A percentile compares a stretch with the other conserved stretches of the same genome.
Conservation (phyloP, 2,888 invertebrate genomes). For the Rambutsinella grinnellia region DNA sequence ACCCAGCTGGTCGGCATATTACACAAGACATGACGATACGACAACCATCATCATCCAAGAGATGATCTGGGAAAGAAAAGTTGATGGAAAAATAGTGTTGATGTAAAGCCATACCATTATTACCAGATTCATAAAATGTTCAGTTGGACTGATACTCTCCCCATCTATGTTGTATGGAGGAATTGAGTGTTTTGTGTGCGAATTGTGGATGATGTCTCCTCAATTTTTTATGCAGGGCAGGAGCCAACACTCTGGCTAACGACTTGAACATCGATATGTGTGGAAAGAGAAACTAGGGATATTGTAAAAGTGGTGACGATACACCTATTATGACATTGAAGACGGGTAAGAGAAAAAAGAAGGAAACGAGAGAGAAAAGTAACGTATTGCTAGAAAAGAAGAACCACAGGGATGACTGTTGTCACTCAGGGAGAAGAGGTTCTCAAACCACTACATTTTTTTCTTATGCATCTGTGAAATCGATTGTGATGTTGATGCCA, state of each 20-base stretch:
- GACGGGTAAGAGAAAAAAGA: neutral
- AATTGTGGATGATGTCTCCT: neutral
- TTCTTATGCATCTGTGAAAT: slow-evolving; percentile 7
- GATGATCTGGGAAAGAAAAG: no score
- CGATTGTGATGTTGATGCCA: slow-evolving; percentile 22
- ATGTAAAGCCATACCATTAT: neutral
- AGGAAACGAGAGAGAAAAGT: neutral
- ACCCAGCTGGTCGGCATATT: no score
- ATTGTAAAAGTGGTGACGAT: neutral
- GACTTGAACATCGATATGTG: no score
- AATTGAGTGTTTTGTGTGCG: neutral
- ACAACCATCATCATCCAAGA: neutral
- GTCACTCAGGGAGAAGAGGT: neutral
- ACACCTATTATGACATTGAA: neutral
- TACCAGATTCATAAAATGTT: neutral
- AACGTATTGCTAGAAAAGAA: no score
- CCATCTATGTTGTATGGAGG: neutral
- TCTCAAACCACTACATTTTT: neutral
- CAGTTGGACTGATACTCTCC: neutral
- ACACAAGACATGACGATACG: no score
- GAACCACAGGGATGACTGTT: slow-evolving; percentile 8
- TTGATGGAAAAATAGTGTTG: neutral
- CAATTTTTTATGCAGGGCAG: neutral
- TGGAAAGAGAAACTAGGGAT: no score
- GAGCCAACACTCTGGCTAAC: neutral